A percentile compares a stretch with the other conserved stretches of the same genome.
Conservation (phyloP, 2,113 vertebrate species). For the Ibidorhyncha struthersii region DNA sequence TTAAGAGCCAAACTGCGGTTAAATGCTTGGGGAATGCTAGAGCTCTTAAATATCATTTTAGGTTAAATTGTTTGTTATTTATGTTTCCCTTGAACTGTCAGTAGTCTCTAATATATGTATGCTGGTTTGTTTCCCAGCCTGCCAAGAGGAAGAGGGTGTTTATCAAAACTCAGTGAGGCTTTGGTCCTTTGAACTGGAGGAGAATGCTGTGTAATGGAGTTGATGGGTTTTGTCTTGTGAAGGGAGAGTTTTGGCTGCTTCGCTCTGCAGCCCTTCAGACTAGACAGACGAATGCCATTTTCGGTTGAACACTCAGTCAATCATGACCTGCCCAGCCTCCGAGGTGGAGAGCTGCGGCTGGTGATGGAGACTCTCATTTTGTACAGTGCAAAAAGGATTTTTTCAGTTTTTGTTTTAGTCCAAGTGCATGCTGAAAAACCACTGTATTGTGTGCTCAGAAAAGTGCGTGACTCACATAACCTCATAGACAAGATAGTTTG, state of each 20-base stretch:
- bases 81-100: neutral
- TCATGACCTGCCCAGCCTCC: neutral
- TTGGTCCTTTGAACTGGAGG: neutral
- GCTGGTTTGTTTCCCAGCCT: neutral
- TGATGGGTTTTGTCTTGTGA: constrained; percentile 9
- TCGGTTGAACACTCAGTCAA: neutral
- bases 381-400: neutral
- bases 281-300: neutral
- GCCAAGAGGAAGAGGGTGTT: neutral
- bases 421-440: neutral
- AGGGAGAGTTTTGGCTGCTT: neutral
- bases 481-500: neutral
- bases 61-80: neutral
- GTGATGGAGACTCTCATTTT: neutral
- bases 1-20: neutral
- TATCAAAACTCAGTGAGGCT: neutral
- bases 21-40: neutral
- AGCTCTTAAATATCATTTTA: neutral
- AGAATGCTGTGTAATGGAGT: neutral
- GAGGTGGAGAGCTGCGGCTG: neutral
- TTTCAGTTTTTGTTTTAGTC: neutral
- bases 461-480: neutral
- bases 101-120: neutral
- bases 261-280: neutral
- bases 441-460: rapidly evolving